Conservation (phyloP, 2,113 vertebrate genomes). For the Gobiocypris rarus region DNA sequence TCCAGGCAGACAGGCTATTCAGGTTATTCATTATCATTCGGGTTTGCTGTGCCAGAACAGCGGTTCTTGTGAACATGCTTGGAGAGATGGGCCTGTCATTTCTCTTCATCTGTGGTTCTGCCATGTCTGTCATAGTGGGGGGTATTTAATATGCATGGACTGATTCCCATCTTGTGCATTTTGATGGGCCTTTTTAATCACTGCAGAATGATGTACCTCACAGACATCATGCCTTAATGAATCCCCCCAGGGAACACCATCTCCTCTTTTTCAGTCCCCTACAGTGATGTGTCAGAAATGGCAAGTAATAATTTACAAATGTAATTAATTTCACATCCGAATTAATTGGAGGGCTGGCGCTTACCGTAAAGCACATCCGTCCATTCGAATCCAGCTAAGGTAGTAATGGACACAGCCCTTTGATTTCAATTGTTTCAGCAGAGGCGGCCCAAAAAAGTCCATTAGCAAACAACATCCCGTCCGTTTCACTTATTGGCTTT, state of each 20-base stretch:
- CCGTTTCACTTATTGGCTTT: slow-evolving; percentile 33
- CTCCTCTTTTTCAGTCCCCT: not conserved
- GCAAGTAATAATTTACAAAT: slow-evolving; percentile 46
- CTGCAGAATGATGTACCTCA: slow-evolving; percentile 39
- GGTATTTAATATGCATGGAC: slow-evolving; percentile 33
- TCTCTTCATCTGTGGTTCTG: slow-evolving; percentile 19
- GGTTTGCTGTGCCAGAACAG: slow-evolving; percentile 35
- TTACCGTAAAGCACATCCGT: not conserved
- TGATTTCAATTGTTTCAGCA: not conserved
- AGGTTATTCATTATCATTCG: slow-evolving; percentile 47
- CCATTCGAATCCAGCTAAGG: not conserved
- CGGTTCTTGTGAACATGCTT: not conserved
- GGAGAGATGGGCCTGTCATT: slow-evolving; percentile 16
- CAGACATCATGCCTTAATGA: slow-evolving; percentile 45
- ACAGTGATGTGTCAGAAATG: slow-evolving; percentile 28
- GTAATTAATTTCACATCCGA: slow-evolving; percentile 51
- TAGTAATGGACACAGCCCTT: slow-evolving; percentile 1
- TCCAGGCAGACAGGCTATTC: slow-evolving; percentile 55
- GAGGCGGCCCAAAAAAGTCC: slow-evolving; percentile 11
- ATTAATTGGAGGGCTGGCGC: slow-evolving; percentile 51
- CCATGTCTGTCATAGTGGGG: slow-evolving; percentile 23
- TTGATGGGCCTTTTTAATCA: slow-evolving; percentile 48
- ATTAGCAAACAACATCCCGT: slow-evolving; percentile 28
- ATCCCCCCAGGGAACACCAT: slow-evolving; percentile 27
- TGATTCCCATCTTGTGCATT: slow-evolving; percentile 29